Base-by-base conservation (phyloP, 2,888 invertebrate species). In the Zootermopsis nevadensis region DNA sequence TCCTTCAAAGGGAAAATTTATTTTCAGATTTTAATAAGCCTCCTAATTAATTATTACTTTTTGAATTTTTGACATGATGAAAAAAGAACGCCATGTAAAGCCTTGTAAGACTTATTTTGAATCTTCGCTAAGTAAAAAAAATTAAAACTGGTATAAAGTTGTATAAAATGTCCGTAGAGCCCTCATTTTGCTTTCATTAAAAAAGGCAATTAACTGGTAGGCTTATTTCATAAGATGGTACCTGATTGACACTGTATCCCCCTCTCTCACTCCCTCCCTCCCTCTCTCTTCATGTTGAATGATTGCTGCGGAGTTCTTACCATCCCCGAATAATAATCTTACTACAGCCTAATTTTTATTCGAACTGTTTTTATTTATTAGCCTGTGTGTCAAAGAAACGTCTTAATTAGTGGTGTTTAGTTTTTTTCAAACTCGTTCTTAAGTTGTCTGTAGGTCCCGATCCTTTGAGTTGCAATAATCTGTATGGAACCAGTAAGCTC, bases 11-110 rank as follows among this genome's bases (percentile, higher is more conserved):
- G 60, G 6, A 60, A 27, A 27, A 24, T 4, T 60, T 8, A 60
- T 60, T n/a, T n/a, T 60, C 60, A 60, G 60, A 60, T 60, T 60
- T n/a, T 60, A 60, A 60, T 60, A n/a, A 60, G 60, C 27, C 60
- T 27, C 60, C 1, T 27, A 24, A 60, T 60, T 60, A 60, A 60
- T 60, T 60, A 60, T 1, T n/a, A 60, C n/a, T 60, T 19, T 48
- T 48, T 60, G 4, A 60, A 60, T 27, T 10, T 27, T 10, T 60
- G 6, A 8, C n/a, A 8, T 60, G 6, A 60, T n/a, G 60, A n/a
- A 60, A 0, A 60, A 27, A 27, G n/a, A 3, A 0, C 60, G 7
- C n/a, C 10, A 27, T 15, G 6, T n/a, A 60, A 60, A 53, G 15
- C 24, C 8, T 10, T 53, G 53, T 53, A 10, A n/a, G 10, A 60